A percentile compares a stretch with the other conserved stretches of the same genome.
phyloP scores from a whole-genome alignment of 2,888 invertebrate genomes.

The Cepaea hortensis region DNA sequence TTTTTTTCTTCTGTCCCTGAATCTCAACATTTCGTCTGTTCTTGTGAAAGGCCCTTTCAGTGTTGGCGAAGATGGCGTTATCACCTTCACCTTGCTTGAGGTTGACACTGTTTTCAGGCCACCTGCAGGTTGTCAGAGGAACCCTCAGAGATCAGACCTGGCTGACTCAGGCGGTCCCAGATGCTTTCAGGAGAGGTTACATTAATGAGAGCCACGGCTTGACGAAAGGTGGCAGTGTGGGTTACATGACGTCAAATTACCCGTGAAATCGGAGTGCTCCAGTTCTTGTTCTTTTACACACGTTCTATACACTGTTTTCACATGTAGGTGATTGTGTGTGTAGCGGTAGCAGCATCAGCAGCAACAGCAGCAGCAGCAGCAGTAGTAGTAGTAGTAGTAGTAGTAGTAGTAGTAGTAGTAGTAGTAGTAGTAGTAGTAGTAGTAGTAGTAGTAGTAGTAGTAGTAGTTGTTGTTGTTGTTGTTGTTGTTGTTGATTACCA shows the following conservation, averaged over 20 bases:
- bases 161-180: not conserved
- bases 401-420: constrained; percentile 9
- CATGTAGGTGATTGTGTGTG: not conserved
- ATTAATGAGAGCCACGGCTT: too few relatives aligned
- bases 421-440: not conserved
- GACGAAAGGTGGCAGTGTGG: too few relatives aligned
- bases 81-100: not conserved
- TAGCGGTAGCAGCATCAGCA: constrained; percentile 21
- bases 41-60: constrained; percentile 13
- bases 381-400: constrained; percentile 1
- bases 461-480: constrained; percentile 24
- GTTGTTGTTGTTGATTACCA: constrained; percentile 15
- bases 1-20: not conserved
- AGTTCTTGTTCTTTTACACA: too few relatives aligned
- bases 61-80: not conserved
- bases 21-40: not conserved
- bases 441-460: constrained; percentile 27
- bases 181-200: not conserved
- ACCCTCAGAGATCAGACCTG: too few relatives aligned
- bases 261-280: too few relatives aligned
- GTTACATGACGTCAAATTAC: too few relatives aligned
- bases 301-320: too few relatives aligned
- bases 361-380: constrained; percentile 13
- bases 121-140: not conserved
- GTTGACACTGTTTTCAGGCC: constrained; percentile 10